Evolutionary conservation across 2,797 vertebrate genomes (phyloP).

Genomic region (Enteromius paludinosus): DNA sequence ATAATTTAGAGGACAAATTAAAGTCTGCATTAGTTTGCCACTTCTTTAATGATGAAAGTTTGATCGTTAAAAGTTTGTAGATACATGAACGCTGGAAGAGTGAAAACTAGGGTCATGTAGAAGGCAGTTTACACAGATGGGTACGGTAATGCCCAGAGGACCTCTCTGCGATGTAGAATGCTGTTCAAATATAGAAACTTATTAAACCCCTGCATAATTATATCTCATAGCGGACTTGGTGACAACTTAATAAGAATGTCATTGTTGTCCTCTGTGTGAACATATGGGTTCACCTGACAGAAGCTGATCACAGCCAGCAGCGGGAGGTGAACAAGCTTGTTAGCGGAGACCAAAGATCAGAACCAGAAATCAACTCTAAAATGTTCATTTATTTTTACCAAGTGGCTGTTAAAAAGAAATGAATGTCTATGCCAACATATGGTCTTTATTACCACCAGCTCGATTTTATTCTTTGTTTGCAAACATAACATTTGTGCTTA

Average conservation of each 20-base stretch:
- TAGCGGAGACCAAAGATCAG: background rate
- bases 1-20: background rate
- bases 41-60: slow-evolving; percentile 9
- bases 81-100: slow-evolving; percentile 10
- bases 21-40: background rate
- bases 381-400: background rate
- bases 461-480: background rate
- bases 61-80: slow-evolving; percentile 14
- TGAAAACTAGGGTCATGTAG: slow-evolving; percentile 10
- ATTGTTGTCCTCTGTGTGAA: slow-evolving; percentile 34
- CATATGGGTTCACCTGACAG: slow-evolving; percentile 43
- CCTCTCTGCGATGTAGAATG: slow-evolving; percentile 4
- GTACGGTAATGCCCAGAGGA: slow-evolving; percentile 31
- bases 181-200: slow-evolving; percentile 49
- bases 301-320: slow-evolving; percentile 24
- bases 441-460: background rate
- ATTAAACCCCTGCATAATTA: slow-evolving; percentile 52
- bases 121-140: slow-evolving; percentile 16
- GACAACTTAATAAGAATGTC: slow-evolving; percentile 43
- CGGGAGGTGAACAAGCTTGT: slow-evolving; percentile 23
- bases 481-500: too few species aligned
- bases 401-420: background rate
- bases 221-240: slow-evolving; percentile 38
- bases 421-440: background rate
- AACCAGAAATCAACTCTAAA: background rate